Percentiles rank a stretch among this genome's conserved stretches.
Conservation (phyloP, 2,888 invertebrate genomes). For the Aporophyla nigra region DNA sequence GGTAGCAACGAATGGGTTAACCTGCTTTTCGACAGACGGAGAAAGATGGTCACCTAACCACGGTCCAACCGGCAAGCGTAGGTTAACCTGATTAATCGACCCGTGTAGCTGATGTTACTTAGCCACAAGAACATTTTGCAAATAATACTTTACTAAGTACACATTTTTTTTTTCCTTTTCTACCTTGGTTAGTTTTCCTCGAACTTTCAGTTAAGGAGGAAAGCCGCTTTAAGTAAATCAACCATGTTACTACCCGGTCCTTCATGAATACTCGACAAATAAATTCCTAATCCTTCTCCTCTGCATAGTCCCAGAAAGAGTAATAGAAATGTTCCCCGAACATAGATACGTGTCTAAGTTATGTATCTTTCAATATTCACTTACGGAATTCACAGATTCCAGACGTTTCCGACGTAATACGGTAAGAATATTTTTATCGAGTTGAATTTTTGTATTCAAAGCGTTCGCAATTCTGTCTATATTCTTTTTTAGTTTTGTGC, state of each 20-base stretch:
- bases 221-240: neutral
- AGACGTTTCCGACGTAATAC: slow-evolving; percentile 61
- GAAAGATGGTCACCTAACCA: no score
- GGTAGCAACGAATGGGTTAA: no score
- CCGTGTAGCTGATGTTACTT: no score
- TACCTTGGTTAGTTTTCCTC: neutral
- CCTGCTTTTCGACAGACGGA: no score
- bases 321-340: slow-evolving; percentile 50
- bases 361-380: slow-evolving; percentile 63
- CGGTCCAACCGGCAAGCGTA: no score
- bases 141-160: neutral
- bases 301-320: slow-evolving; percentile 24
- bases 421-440: slow-evolving; percentile 64
- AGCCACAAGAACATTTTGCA: neutral
- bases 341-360: slow-evolving; percentile 49
- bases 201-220: neutral
- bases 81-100: no score
- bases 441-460: slow-evolving; percentile 59
- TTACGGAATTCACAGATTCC: slow-evolving; percentile 62
- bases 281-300: slow-evolving; percentile 17
- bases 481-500: slow-evolving; percentile 36
- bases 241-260: neutral
- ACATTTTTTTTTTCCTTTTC: no score
- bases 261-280: slow-evolving; percentile 12
- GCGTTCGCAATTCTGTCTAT: slow-evolving; percentile 46